Evolutionary conservation across 2,797 vertebrate species (phyloP).

Genomic region (Bradypodion ventrale): DNA sequence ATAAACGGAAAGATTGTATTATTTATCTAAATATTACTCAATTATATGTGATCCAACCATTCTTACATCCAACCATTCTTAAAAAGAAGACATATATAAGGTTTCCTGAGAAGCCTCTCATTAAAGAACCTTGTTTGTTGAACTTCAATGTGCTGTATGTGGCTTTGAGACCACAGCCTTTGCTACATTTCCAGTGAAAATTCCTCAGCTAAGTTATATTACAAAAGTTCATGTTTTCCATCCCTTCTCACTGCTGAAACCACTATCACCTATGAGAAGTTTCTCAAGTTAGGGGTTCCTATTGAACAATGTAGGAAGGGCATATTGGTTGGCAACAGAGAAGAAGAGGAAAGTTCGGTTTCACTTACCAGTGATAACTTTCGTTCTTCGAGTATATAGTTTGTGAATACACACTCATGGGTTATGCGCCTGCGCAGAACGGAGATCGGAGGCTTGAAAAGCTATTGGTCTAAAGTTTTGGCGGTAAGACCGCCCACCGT

Average conservation of each 20-base stretch:
- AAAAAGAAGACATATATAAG: background rate
- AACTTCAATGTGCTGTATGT: background rate
- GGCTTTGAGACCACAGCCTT: background rate
- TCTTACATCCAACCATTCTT: background rate
- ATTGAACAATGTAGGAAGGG: background rate
- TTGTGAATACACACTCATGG: too few relatives aligned
- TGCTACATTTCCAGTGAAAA: too few relatives aligned
- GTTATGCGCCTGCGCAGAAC: too few relatives aligned
- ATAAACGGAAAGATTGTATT: background rate
- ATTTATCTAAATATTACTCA: background rate
- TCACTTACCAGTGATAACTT: too few relatives aligned
- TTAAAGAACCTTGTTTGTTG: background rate
- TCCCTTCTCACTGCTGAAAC: background rate
- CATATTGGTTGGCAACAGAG: background rate
- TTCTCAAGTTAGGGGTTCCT: background rate
- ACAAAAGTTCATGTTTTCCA: background rate
- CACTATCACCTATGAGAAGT: background rate
- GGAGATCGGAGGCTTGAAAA: too few relatives aligned
- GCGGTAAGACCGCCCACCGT: too few relatives aligned
- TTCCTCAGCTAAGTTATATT: too few relatives aligned
- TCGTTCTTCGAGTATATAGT: too few relatives aligned
- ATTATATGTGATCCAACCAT: too few relatives aligned
- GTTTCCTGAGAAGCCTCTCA: background rate
- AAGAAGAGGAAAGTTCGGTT: too few relatives aligned
- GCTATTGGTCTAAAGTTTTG: too few relatives aligned